Conservation (phyloP, 2,113 vertebrate genomes). For the Stigmatopora argus region DNA sequence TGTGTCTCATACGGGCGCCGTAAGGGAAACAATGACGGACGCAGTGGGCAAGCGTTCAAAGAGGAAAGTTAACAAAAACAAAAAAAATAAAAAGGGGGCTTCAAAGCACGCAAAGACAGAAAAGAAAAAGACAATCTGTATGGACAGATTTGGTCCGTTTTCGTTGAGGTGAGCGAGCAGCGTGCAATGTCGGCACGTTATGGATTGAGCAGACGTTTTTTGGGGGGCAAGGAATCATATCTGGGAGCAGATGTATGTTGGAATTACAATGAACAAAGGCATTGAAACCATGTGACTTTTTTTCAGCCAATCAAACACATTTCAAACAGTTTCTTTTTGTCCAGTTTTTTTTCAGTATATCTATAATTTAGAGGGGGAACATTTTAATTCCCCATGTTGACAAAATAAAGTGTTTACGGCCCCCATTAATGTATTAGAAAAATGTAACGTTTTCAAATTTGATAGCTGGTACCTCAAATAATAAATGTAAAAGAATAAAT, state of each 20-base stretch:
- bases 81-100: not conserved
- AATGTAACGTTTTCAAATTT: too few relatives aligned
- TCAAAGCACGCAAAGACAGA: constrained; percentile 18
- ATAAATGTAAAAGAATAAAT: too few relatives aligned
- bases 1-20: constrained; percentile 11
- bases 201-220: not conserved
- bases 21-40: constrained; percentile 12
- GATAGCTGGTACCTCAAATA: too few relatives aligned
- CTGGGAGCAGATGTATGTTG: not conserved
- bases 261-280: not conserved
- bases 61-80: constrained; percentile 1
- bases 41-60: constrained; percentile 3
- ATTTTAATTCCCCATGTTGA: too few relatives aligned
- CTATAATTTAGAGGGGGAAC: too few relatives aligned
- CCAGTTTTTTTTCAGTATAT: too few relatives aligned
- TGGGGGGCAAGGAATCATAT: not conserved
- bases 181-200: not conserved
- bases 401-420: too few relatives aligned
- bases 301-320: not conserved
- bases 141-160: not conserved
- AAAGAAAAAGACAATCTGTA: not conserved
- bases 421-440: too few relatives aligned
- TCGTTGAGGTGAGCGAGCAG: not conserved
- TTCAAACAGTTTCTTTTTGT: too few relatives aligned
- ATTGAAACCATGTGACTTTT: not conserved